Percentiles rank a stretch among this genome's conserved stretches.
These are phyloP conservation scores for Cyprinodon diabolis DNA, from an alignment of 2,797 vertebrate species.

Conservation along the genomic window DNA sequence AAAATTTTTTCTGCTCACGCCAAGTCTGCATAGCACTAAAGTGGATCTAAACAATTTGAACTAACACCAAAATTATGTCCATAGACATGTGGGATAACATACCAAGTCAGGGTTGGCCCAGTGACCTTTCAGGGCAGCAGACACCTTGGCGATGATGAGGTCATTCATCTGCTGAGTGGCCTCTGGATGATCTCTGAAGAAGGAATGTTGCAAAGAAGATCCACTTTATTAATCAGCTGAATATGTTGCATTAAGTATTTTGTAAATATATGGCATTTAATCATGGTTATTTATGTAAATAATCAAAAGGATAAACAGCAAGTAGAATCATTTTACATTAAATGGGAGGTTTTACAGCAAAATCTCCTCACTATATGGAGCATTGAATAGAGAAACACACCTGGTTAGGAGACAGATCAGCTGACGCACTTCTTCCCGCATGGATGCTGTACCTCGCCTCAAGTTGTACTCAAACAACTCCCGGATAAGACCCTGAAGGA, in stretches of 20 bases:
- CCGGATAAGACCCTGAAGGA: conserved; percentile 95
- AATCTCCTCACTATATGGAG: neutral
- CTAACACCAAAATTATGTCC: neutral
- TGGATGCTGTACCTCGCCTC: conserved; percentile 89
- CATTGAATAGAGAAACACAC: conserved; percentile 60
- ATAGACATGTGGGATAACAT: conserved; percentile 42
- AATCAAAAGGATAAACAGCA: neutral
- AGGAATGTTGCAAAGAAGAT: neutral
- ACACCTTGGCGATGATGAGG: conserved; percentile 96
- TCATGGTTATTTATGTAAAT: neutral
- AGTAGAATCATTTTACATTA: neutral
- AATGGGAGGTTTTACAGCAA: neutral
- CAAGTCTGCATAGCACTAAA: neutral
- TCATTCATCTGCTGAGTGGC: conserved; percentile 99
- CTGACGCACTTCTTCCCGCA: conserved; percentile 97
- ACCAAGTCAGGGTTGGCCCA: conserved; percentile 99
- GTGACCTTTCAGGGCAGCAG: conserved; percentile 95
- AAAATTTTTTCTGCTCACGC: neutral
- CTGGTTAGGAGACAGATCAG: conserved; percentile 97
- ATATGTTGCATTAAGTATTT: neutral
- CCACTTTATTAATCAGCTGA: neutral
- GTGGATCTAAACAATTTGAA: neutral
- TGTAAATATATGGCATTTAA: neutral
- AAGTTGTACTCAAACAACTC: conserved; percentile 98
- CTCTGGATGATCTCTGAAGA: conserved; percentile 92